Evolutionary conservation across 2,797 vertebrate genomes (phyloP).

Genomic region (Chrysocyon brachyurus): DNA sequence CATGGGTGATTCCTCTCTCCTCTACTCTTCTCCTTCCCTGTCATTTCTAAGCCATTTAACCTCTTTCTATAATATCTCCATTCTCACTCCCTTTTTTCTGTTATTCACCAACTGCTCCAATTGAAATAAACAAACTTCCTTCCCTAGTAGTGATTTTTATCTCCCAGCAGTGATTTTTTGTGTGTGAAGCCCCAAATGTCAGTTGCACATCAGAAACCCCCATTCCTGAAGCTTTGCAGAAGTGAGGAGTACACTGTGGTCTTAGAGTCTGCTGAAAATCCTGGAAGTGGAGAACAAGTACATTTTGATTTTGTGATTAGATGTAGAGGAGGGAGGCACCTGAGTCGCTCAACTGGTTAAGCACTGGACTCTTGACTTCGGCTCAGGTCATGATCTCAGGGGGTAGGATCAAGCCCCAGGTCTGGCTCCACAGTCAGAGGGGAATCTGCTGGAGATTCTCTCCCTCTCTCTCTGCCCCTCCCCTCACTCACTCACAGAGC

Average conservation of each 20-base stretch:
- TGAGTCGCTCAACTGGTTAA: background rate
- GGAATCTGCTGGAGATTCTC: background rate
- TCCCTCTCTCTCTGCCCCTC: background rate
- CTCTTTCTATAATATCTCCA: background rate
- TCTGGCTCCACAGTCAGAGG: background rate
- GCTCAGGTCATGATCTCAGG: background rate
- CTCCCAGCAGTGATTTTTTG: background rate
- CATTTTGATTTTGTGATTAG: background rate
- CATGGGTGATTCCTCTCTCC: background rate
- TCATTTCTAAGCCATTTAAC: background rate
- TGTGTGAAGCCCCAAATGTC: background rate
- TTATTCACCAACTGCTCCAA: background rate
- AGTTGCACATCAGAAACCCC: background rate
- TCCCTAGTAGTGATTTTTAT: background rate
- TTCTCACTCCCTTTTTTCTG: background rate
- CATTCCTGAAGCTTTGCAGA: background rate
- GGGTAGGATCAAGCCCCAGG: background rate
- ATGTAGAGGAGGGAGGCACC: background rate
- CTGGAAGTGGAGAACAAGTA: background rate
- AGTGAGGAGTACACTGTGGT: background rate
- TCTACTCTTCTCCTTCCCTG: background rate
- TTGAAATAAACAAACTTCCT: conserved; percentile 32
- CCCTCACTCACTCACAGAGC: background rate
- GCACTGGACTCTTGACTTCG: background rate
- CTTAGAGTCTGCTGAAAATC: background rate